Evolutionary conservation across 1,140 invertebrate genomes (phyloP).

Genomic region (Lysiphlebus fabarum): DNA sequence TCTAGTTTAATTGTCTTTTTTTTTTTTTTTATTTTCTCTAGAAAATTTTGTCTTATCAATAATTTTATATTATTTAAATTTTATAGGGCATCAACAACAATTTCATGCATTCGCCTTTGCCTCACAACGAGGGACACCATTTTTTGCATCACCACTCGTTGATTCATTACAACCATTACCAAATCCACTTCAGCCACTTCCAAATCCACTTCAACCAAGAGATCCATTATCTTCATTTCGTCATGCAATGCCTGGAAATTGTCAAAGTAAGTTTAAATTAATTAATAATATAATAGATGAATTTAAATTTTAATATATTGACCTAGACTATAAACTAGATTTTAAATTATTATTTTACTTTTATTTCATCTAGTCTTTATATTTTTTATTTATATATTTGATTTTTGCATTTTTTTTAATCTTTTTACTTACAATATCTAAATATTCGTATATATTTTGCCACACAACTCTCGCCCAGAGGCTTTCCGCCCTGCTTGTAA

Average conservation of each 20-base stretch:
- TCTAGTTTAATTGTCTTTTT: too few relatives aligned
- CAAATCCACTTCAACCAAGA: conserved; percentile 54
- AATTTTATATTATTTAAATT: background rate
- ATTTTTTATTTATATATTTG: background rate
- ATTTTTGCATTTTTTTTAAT: conserved; percentile 11
- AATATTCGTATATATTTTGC: conserved; percentile 6
- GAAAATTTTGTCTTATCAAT: too few relatives aligned
- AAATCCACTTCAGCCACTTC: conserved; percentile 50
- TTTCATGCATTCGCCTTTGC: conserved; percentile 84
- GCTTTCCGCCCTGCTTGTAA: conserved; percentile 45
- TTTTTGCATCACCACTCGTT: conserved; percentile 70
- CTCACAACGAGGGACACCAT: conserved; percentile 68
- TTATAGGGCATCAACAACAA: conserved; percentile 86
- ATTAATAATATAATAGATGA: background rate
- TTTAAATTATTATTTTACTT: conserved; percentile 11
- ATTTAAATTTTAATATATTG: background rate
- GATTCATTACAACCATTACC: conserved; percentile 58
- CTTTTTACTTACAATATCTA: conserved; percentile 21
- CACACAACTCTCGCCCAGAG: conserved; percentile 29
- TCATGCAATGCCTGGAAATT: conserved; percentile 81
- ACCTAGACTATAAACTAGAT: too few relatives aligned
- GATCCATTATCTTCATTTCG: conserved; percentile 78
- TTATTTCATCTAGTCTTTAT: background rate
- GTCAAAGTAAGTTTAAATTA: conserved; percentile 72
- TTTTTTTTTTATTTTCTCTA: too few relatives aligned